phyloP scores from a whole-genome alignment of 1,140 invertebrate species.

The Ceratoteleas bidentatus region DNA sequence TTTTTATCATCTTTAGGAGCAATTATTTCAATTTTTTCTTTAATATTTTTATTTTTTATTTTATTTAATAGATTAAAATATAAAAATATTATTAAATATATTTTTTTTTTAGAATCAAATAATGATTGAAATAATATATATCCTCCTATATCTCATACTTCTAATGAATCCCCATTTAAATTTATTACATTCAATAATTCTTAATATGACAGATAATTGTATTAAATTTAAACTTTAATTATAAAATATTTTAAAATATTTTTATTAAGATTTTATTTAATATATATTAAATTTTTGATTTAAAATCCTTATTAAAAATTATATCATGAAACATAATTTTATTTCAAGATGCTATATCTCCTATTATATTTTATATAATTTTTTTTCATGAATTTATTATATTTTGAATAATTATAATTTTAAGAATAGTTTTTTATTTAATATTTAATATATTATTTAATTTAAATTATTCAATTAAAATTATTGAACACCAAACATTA shows the following conservation, averaged over 20 bases:
- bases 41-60: slow-evolving; percentile 83
- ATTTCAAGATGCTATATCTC: slow-evolving; percentile 82
- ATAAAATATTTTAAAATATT: slow-evolving; percentile 79
- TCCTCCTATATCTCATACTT: slow-evolving; percentile 76
- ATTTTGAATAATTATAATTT: slow-evolving; percentile 68
- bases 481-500: slow-evolving; percentile 81
- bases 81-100: slow-evolving; percentile 77
- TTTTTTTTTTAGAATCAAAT: slow-evolving; percentile 78
- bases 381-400: slow-evolving; percentile 70
- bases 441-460: slow-evolving; percentile 78
- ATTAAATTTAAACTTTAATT: slow-evolving; percentile 83
- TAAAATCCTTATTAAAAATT: too few relatives aligned
- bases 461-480: slow-evolving; percentile 78
- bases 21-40: slow-evolving; percentile 81
- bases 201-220: slow-evolving; percentile 73
- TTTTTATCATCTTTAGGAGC: slow-evolving; percentile 84
- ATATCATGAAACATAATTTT: slow-evolving; percentile 80
- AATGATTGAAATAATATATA: slow-evolving; percentile 82
- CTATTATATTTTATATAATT: slow-evolving; percentile 83
- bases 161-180: slow-evolving; percentile 59
- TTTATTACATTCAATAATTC: too few relatives aligned
- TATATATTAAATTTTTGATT: too few relatives aligned
- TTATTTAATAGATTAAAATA: slow-evolving; percentile 78
- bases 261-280: too few relatives aligned
- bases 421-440: slow-evolving; percentile 82